Base-by-base conservation (phyloP, 2,888 invertebrate genomes). In the Dorcus hopei region DNA sequence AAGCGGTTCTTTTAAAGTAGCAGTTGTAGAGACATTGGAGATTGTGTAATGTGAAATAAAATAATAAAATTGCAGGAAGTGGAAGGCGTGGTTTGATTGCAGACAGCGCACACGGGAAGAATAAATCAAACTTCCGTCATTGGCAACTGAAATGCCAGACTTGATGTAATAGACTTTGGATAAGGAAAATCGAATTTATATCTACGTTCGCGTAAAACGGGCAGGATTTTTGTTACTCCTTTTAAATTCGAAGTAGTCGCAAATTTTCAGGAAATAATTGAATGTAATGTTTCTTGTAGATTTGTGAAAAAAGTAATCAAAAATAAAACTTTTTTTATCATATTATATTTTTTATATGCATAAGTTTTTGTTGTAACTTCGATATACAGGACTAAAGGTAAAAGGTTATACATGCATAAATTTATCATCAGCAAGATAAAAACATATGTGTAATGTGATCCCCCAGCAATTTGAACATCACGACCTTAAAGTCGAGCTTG, bases 401-500 rank as follows among this genome's bases (percentile, higher is more conserved):
- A 47, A 11, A 47, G 47, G 47, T 26, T n/a, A 47, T 16, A 9
- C 14, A 9, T 16, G 7, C 47, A 57, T 52, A 57, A 57, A 57
- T 57, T 52, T 57, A 57, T 57, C 57, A 47, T 51, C 48, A 49
- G 54, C 49, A 41, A 49, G 54, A 54, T 49, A 40, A 49, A 9
- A 54, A 54, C 48, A 52, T 59, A 51, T 47, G 41, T 59, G 61
- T 61, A 58, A 54, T 49, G 48, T 41, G 43, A 61, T 58, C 57
- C 57, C 38, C 38, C 14, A 19, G 39, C 48, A 45, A 54, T 40
- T 56, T 52, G 49, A 50, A 57, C 67, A 65, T 65, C 65, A 65
- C 61, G 64, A 68, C 66, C 66, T 65, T 64, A 55, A 56, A 56
- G 63, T 61, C 57, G 47, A 57, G 61, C 62, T 61, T 68, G 67